Evolutionary conservation across 1,140 invertebrate species (phyloP).

Genomic region (Charaxes varanes): DNA sequence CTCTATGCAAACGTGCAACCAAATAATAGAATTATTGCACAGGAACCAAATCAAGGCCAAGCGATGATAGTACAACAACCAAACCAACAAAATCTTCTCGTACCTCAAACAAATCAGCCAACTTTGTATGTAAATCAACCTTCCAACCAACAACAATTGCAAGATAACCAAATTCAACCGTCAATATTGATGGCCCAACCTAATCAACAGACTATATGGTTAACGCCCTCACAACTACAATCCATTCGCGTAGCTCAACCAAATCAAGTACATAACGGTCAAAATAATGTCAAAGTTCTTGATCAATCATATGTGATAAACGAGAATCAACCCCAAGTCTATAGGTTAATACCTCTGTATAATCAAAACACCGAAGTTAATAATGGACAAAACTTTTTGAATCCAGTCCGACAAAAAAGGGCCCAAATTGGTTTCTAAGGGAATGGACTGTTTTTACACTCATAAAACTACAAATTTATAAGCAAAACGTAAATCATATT

Average conservation of each 20-base stretch:
- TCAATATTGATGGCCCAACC: slow-evolving; percentile 9
- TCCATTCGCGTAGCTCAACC: slow-evolving; percentile 10
- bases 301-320: too few relatives aligned
- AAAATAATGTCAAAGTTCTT: neutral
- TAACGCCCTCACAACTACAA: slow-evolving; percentile 9
- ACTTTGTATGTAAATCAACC: slow-evolving; percentile 8
- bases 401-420: too few relatives aligned
- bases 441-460: too few relatives aligned
- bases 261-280: slow-evolving; percentile 1
- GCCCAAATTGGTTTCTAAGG: too few relatives aligned
- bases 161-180: slow-evolving; percentile 1
- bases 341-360: too few relatives aligned
- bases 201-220: slow-evolving; percentile 6
- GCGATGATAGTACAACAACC: slow-evolving; percentile 6
- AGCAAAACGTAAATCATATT: too few relatives aligned
- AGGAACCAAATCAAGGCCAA: slow-evolving; percentile 4
- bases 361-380: too few relatives aligned
- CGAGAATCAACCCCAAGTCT: slow-evolving; percentile 5
- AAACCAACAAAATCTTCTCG: slow-evolving; percentile 4
- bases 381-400: too few relatives aligned
- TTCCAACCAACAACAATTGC: slow-evolving; percentile 6
- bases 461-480: too few relatives aligned
- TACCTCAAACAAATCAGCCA: slow-evolving; percentile 14
- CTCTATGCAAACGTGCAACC: too few relatives aligned
- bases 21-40: too few relatives aligned